Base-by-base conservation (phyloP, 1,140 invertebrate genomes). In the Drosophila murphyi region DNA sequence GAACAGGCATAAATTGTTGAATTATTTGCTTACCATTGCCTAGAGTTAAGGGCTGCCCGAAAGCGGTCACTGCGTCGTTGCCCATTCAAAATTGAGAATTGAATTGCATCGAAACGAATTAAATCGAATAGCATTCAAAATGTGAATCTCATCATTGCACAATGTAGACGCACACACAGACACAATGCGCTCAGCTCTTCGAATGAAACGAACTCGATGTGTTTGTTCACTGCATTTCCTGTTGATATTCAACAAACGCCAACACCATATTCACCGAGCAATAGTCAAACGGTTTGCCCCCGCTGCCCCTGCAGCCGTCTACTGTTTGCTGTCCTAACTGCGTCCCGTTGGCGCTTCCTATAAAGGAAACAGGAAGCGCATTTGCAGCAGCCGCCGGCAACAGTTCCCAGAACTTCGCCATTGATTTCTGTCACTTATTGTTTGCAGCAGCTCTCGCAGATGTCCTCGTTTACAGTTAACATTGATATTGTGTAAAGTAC, bases 151-250 rank as follows among this genome's bases (percentile, higher is more conserved):
- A 55, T 78, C 43, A 31, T 48, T 59, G 57, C 45, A 65, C 72
- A 80, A 80, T 47, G n/a, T 54, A 60, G 52, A 56, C 51, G 35
- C 64, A 43, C 45, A 48, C 41, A 29, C 47, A 65, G 59, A 68
- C 70, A 73, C 79, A 76, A 75, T 71, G 51, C 51, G 70, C 48
- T 71, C 70, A n/a, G 39, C 67, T 61, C 48, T 72, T 52, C 39
- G 54, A 48, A 47, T 50, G 54, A 63, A 78, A 70, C 63, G 73
- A 70, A 31, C 54, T 68, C 55, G 67, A 81, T 72, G 85, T 89
- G 85, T 89, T 89, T 89, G 89, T 89, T 89, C 85, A 89, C 86
- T 89, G 85, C 85, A 89, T 89, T 89, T 89, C 85, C 85, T 88
- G 85, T 89, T 89, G 85, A 89, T 89, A 89, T 89, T 89, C 85